These are phyloP conservation scores for Drosophila ironensis DNA, from an alignment of 1,140 invertebrate species.

Conservation along the genomic window DNA sequence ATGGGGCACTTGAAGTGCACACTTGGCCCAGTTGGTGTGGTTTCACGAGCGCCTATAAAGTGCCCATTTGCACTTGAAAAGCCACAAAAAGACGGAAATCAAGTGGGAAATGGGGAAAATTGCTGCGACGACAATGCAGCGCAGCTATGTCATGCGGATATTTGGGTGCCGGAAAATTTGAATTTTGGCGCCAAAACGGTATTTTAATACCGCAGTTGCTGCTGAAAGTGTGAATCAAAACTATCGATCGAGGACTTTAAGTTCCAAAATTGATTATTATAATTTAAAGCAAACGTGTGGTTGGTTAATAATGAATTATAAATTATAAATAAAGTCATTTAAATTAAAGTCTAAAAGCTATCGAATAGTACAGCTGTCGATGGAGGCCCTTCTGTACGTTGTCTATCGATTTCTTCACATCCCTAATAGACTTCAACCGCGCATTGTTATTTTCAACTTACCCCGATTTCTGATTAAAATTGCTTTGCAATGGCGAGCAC, in stretches of 20 bases:
- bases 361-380: too few species aligned
- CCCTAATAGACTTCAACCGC: too few species aligned
- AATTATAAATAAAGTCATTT: too few species aligned
- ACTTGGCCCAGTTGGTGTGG: conserved; percentile 46
- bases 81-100: background rate
- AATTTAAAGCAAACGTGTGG: too few species aligned
- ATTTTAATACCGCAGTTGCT: conserved; percentile 1
- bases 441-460: background rate
- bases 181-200: background rate
- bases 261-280: too few species aligned
- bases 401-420: too few species aligned
- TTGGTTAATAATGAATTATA: too few species aligned
- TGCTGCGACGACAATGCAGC: background rate
- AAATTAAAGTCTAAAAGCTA: too few species aligned
- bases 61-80: conserved; percentile 22
- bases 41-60: conserved; percentile 28
- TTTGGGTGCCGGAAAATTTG: background rate
- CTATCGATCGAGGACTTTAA: too few species aligned
- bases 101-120: conserved; percentile 8
- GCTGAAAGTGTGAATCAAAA: too few species aligned
- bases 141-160: background rate
- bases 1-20: conserved; percentile 19
- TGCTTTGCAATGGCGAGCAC: conserved; percentile 41
- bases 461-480: background rate
- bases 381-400: too few species aligned